phyloP scores from a whole-genome alignment of 2,797 vertebrate genomes.

The Hylomyscus alleni region DNA sequence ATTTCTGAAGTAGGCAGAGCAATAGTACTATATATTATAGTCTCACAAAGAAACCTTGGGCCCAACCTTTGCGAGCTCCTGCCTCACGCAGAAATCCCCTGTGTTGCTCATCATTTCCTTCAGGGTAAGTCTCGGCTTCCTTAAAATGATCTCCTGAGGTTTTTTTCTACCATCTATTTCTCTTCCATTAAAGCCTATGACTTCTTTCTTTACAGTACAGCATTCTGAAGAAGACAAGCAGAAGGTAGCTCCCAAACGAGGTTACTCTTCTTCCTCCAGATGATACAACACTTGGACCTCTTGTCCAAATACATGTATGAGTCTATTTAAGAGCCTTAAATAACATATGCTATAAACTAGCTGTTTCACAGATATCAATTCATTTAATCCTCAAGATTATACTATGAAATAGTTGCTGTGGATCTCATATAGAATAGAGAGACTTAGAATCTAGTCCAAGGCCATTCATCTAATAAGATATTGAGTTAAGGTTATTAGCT shows the following conservation, averaged over 20 bases:
- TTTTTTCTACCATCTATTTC: neutral
- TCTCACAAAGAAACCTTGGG: neutral
- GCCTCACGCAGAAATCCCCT: neutral
- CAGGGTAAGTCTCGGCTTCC: neutral
- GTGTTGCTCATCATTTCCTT: neutral
- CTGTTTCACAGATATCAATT: constrained; percentile 16
- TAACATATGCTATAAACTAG: neutral
- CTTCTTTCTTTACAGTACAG: neutral
- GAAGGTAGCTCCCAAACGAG: neutral
- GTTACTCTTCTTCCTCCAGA: neutral
- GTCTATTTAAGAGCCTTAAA: neutral
- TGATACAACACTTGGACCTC: accelerated
- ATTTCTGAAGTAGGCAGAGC: neutral
- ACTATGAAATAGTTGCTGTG: neutral
- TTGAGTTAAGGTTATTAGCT: neutral
- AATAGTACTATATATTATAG: neutral
- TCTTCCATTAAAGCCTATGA: neutral
- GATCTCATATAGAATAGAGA: neutral
- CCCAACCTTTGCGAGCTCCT: neutral
- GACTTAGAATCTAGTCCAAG: neutral
- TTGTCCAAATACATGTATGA: neutral
- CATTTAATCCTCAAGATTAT: neutral
- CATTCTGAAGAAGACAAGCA: neutral
- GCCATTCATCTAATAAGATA: neutral
- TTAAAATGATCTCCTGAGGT: neutral